Percentiles rank a stretch among this genome's conserved stretches.
These are phyloP conservation scores for Rhopalosiphum maidis DNA, from an alignment of 1,140 invertebrate genomes.

Conservation along the genomic window DNA sequence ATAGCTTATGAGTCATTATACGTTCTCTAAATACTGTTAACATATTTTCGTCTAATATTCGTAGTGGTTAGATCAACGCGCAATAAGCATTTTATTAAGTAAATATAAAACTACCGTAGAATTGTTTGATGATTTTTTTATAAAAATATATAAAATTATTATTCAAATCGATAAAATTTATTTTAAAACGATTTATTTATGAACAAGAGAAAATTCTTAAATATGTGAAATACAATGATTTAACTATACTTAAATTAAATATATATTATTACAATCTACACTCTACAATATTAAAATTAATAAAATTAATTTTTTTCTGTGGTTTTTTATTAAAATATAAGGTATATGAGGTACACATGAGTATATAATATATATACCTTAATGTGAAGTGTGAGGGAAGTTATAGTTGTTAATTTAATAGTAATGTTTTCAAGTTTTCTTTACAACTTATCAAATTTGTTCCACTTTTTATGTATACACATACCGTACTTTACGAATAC, in stretches of 20 bases:
- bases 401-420: neutral
- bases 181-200: neutral
- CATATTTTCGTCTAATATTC: neutral
- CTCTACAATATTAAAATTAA: neutral
- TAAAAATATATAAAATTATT: neutral
- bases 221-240: neutral
- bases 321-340: neutral
- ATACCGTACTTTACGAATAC: too few species aligned
- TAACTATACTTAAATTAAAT: neutral
- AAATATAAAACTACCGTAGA: neutral
- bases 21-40: neutral
- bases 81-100: neutral
- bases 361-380: neutral
- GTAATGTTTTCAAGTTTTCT: neutral
- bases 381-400: neutral
- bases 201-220: neutral
- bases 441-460: neutral
- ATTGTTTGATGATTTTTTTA: neutral
- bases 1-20: neutral
- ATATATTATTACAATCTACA: neutral
- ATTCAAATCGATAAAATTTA: neutral
- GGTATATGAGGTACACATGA: neutral
- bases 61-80: neutral
- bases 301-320: neutral
- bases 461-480: too few species aligned